Percentiles rank a stretch among this genome's conserved stretches.
phyloP scores from a whole-genome alignment of 1,140 invertebrate genomes.

The Drosophila persimilis region DNA sequence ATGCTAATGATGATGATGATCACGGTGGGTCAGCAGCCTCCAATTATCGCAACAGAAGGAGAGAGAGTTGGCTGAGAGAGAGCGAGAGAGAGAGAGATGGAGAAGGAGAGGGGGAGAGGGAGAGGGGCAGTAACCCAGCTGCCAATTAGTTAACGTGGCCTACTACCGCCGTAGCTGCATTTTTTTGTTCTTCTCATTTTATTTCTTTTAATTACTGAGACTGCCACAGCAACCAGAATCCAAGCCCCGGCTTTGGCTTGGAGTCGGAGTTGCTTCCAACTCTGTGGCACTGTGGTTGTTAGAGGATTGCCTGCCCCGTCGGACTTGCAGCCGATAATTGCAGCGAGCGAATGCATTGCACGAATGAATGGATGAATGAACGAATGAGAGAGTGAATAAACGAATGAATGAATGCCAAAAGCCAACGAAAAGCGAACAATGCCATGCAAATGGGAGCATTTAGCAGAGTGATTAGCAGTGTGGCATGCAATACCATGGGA shows the following conservation, averaged over 20 bases:
- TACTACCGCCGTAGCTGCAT: slow-evolving; percentile 27
- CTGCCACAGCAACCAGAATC: slow-evolving; percentile 26
- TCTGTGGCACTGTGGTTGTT: slow-evolving; percentile 7
- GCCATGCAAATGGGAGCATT: slow-evolving; percentile 59
- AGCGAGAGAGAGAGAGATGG: neutral
- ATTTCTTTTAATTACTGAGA: slow-evolving; percentile 34
- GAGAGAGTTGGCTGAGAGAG: neutral
- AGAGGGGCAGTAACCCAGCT: slow-evolving; percentile 52
- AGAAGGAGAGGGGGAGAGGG: slow-evolving; percentile 1
- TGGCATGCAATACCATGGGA: neutral
- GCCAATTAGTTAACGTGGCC: slow-evolving; percentile 62
- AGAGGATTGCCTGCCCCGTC: slow-evolving; percentile 20
- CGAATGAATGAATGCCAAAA: slow-evolving; percentile 68
- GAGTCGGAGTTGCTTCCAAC: neutral
- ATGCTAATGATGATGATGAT: slow-evolving; percentile 26
- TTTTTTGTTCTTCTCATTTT: slow-evolving; percentile 29
- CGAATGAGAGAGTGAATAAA: neutral
- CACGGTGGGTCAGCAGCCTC: slow-evolving; percentile 42
- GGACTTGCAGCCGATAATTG: slow-evolving; percentile 60
- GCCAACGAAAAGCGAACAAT: slow-evolving; percentile 40
- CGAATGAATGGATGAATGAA: slow-evolving; percentile 44
- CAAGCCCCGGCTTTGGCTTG: slow-evolving; percentile 4
- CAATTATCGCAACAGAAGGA: slow-evolving; percentile 63
- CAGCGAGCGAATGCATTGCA: slow-evolving; percentile 6
- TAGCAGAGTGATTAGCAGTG: slow-evolving; percentile 74